Conservation (phyloP, 2,113 vertebrate species). For the Tetrao urogallus region DNA sequence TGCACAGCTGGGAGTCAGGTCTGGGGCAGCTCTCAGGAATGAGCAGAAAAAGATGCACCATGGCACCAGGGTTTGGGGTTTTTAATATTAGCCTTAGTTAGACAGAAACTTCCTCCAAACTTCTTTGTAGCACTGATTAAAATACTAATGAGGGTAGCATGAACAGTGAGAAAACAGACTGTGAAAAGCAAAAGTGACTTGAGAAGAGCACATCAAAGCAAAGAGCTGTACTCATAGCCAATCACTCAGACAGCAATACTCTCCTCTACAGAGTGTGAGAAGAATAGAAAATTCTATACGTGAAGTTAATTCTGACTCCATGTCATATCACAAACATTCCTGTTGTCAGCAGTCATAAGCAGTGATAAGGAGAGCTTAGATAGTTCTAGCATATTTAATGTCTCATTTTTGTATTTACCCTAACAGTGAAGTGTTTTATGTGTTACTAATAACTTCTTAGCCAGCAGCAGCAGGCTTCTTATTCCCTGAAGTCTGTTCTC, state of each 20-base stretch:
- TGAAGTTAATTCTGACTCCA: slow-evolving; percentile 44
- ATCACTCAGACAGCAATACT: slow-evolving; percentile 23
- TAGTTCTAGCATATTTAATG: slow-evolving; percentile 54
- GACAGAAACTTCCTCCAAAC: neutral
- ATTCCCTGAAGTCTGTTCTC: slow-evolving; percentile 53
- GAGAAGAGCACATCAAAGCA: slow-evolving; percentile 51
- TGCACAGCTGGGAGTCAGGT: neutral
- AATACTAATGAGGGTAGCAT: slow-evolving; percentile 36
- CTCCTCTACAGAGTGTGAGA: neutral
- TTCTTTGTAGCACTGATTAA: slow-evolving; percentile 35
- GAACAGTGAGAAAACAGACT: slow-evolving; percentile 21
- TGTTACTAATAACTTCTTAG: slow-evolving; percentile 50
- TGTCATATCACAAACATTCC: slow-evolving; percentile 19
- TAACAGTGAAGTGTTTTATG: slow-evolving; percentile 29
- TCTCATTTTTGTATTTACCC: slow-evolving; percentile 35
- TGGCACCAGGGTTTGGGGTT: neutral
- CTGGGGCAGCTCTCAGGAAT: neutral
- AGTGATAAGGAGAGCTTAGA: slow-evolving; percentile 45
- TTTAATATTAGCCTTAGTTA: neutral
- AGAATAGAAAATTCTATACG: slow-evolving; percentile 43
- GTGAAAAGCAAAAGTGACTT: slow-evolving; percentile 46
- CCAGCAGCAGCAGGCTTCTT: slow-evolving; percentile 23
- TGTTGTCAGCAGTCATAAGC: slow-evolving; percentile 56
- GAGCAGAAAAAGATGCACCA: neutral
- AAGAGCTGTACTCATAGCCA: slow-evolving; percentile 9